phyloP scores from a whole-genome alignment of 2,888 invertebrate species.

The Tanypteryx hageni region DNA sequence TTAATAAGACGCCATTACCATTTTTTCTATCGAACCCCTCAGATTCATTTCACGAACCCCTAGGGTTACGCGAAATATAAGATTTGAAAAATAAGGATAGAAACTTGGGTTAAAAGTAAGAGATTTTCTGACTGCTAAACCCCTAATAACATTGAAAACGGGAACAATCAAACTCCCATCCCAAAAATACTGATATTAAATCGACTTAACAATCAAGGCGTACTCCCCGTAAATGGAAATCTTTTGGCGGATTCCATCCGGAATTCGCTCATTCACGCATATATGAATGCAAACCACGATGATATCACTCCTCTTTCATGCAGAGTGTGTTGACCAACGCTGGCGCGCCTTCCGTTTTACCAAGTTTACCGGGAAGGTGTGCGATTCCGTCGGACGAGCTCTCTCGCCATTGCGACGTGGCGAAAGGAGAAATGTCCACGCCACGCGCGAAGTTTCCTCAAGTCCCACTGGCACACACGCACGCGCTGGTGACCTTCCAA shows the following conservation, averaged over 20 bases:
- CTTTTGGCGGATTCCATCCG: not conserved
- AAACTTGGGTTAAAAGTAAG: too few relatives aligned
- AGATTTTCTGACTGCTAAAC: too few relatives aligned
- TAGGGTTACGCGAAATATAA: too few relatives aligned
- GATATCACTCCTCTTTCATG: not conserved
- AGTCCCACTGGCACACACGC: not conserved
- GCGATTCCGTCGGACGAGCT: not conserved
- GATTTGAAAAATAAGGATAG: too few relatives aligned
- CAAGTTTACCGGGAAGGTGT: not conserved
- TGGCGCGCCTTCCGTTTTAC: constrained; percentile 2
- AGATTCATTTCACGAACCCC: too few relatives aligned
- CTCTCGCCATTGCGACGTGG: not conserved
- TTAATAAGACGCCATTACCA: too few relatives aligned
- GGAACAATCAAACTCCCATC: too few relatives aligned
- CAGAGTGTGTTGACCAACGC: not conserved
- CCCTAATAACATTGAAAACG: too few relatives aligned
- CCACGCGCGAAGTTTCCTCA: not conserved
- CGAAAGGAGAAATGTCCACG: not conserved
- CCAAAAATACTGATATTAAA: too few relatives aligned
- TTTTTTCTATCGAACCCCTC: too few relatives aligned
- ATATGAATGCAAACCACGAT: not conserved
- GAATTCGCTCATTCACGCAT: not conserved
- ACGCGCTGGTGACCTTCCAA: not conserved
- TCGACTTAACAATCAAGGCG: too few relatives aligned
- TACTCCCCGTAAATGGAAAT: too few relatives aligned